These are phyloP conservation scores for Rhorus exstirpatorius DNA, from an alignment of 2,888 invertebrate species.

Conservation along the genomic window DNA sequence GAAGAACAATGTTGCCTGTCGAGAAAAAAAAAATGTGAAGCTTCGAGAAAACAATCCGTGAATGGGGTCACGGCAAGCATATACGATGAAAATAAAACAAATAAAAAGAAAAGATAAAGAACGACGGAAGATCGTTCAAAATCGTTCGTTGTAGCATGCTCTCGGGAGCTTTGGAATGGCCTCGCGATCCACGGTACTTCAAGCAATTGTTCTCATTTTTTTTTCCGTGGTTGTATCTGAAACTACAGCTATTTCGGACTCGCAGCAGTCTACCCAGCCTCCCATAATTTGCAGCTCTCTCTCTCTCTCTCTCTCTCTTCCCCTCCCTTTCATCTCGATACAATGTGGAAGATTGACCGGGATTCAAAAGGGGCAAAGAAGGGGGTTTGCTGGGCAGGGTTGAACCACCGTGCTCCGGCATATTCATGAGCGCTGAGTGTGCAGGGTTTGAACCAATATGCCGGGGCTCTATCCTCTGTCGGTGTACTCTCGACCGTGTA, in stretches of 20 bases:
- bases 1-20: background rate
- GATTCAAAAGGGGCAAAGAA: conserved; percentile 72
- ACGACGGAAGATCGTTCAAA: conserved; percentile 71
- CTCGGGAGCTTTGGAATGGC: conserved; percentile 21
- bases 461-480: conserved; percentile 58
- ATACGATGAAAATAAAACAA: background rate
- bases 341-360: conserved; percentile 80
- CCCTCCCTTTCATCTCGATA: conserved; percentile 73
- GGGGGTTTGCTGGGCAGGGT: conserved; percentile 76
- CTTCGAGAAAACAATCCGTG: background rate
- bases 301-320: conserved; percentile 23
- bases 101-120: background rate
- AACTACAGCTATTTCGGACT: conserved; percentile 28
- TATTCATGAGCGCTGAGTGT: conserved; percentile 84
- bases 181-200: background rate
- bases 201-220: conserved; percentile 7
- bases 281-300: conserved; percentile 44
- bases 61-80: conserved; percentile 10
- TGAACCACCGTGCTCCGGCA: conserved; percentile 81
- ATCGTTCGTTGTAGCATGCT: conserved; percentile 76
- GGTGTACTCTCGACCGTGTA: conserved; percentile 52
- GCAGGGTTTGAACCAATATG: conserved; percentile 82
- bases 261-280: conserved; percentile 26
- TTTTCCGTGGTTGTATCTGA: conserved; percentile 42
- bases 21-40: background rate